Evolutionary conservation across 2,888 invertebrate species (phyloP), one percentile per base, ranked within the genome.

Genomic region (Prosapia bicincta): DNA sequence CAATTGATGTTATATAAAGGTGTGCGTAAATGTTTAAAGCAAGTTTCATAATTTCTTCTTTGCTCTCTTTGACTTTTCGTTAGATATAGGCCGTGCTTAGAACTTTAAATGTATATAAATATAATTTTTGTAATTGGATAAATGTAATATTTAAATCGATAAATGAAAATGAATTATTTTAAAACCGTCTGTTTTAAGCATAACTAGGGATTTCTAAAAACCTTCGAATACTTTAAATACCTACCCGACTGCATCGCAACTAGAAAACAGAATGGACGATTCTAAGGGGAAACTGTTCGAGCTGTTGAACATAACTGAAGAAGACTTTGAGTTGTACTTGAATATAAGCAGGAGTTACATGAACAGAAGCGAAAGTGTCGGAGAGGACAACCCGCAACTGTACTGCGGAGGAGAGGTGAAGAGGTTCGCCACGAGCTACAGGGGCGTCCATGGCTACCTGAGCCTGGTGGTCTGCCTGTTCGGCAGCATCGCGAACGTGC

Each of bases 391-490:
- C 1, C 24, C 69, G 3, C 28, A n/a, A 3, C 3, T 15, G 15
- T 67, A 26, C 15, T 67, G 67, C 25, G 24, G 20, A 7, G 43
- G 38, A 5, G 10, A 32, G 28, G 24, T 38, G 7, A 69, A 69
- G 10, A 54, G 69, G 69, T 66, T 74, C 1, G 86, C 92, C 23
- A 83, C 88, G 1, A 87, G 87, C 0, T 95, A 95, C 84, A 83
- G 84, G 3, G 89, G 90, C 78, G 86, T 89, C 77, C 97, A 97
- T 84, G 95, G 95, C 77, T 95, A 94, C 84, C 88, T 94, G 78
- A 93, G 95, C 72, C 87, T 96, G 15, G 86, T 92, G 80, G 93
- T 97, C 13, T 97, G 97, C 83, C 85, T 94, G 79, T 94, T 96
- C 83, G 97, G 96, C 15, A 93, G 93, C 20, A 87, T 96, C 72